A percentile compares a stretch with the other conserved stretches of the same genome.
Evolutionary conservation across 1,140 invertebrate genomes (phyloP).

Genomic region (Caenorhabditis brenneri): DNA sequence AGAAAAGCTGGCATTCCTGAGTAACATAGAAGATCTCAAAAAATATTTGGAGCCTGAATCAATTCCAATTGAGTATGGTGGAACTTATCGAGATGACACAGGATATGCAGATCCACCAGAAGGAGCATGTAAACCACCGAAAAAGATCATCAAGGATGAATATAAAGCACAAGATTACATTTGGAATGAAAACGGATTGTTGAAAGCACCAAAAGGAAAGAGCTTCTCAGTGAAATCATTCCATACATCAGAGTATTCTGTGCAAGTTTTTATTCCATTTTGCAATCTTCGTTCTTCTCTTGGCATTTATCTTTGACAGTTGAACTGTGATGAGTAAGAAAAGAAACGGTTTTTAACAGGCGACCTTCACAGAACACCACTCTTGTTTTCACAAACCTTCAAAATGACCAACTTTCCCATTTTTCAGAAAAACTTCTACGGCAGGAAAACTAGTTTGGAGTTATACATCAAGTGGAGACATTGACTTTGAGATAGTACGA

Average conservation of each 20-base stretch:
- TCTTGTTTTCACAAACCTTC: background rate
- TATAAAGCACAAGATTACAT: conserved; percentile 32
- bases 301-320: too few relatives aligned
- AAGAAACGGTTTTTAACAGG: too few relatives aligned
- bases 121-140: conserved; percentile 55
- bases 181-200: conserved; percentile 42
- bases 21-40: conserved; percentile 50
- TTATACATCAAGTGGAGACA: conserved; percentile 46
- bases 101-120: conserved; percentile 54
- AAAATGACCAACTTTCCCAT: background rate
- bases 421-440: background rate
- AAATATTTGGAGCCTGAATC: conserved; percentile 52
- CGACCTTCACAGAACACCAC: too few relatives aligned
- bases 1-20: conserved; percentile 48
- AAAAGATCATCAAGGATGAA: background rate
- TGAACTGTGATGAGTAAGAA: too few relatives aligned
- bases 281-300: too few relatives aligned
- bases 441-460: conserved; percentile 42
- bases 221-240: background rate
- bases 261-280: background rate
- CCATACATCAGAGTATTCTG: background rate
- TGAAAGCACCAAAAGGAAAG: conserved; percentile 22
- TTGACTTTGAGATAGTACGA: conserved; percentile 44
- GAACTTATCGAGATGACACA: conserved; percentile 47
- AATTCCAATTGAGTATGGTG: conserved; percentile 55